phyloP scores from a whole-genome alignment of 1,140 invertebrate species.

The Drosophila pandora region DNA sequence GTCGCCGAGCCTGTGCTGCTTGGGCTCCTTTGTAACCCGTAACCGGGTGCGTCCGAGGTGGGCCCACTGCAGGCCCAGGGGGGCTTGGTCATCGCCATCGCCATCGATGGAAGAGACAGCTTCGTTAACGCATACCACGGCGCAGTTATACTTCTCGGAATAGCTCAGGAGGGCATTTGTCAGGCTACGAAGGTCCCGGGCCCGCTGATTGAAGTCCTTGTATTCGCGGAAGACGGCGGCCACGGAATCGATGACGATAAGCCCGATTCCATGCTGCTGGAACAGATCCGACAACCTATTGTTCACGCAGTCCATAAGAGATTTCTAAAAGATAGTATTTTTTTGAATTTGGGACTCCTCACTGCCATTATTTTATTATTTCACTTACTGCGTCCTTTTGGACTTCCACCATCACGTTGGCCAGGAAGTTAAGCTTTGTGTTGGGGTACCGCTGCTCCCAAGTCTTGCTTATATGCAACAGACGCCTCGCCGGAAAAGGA shows the following conservation, averaged over 20 bases:
- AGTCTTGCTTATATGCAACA: conserved; percentile 85
- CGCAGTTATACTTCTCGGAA: conserved; percentile 85
- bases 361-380: too few relatives aligned
- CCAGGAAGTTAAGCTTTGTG: conserved; percentile 64
- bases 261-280: conserved; percentile 85
- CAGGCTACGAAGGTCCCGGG: conserved; percentile 86
- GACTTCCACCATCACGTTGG: conserved; percentile 80
- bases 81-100: conserved; percentile 69
- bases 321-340: conserved; percentile 14
- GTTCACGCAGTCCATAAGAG: conserved; percentile 85
- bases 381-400: conserved; percentile 85
- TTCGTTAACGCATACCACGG: conserved; percentile 90
- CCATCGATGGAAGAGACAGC: conserved; percentile 84
- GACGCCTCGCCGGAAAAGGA: conserved; percentile 88
- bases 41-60: conserved; percentile 88
- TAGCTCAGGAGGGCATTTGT: conserved; percentile 86
- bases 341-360: neutral
- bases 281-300: conserved; percentile 85
- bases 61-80: conserved; percentile 89
- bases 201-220: conserved; percentile 85
- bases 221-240: conserved; percentile 89
- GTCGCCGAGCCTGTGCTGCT: conserved; percentile 60
- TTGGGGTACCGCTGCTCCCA: conserved; percentile 62
- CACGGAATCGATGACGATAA: conserved; percentile 91
- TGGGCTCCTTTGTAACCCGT: conserved; percentile 84